Conservation (phyloP, 2,113 vertebrate species). For the Sinocyclocheilus anshuiensis region DNA sequence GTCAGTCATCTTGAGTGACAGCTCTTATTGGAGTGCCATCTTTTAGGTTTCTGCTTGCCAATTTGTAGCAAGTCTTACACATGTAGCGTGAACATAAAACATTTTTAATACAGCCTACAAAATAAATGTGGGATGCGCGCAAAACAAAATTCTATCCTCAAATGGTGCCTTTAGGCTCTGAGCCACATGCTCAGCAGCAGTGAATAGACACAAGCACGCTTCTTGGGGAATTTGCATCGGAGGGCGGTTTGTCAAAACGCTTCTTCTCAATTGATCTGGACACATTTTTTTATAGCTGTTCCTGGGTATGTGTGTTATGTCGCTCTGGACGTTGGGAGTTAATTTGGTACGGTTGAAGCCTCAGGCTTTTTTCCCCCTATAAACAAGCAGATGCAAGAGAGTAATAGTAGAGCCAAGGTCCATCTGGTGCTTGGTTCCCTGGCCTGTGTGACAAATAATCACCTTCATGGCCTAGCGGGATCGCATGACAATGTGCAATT, state of each 20-base stretch:
- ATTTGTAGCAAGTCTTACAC: conserved; percentile 47
- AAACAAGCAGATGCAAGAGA: background rate
- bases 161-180: conserved; percentile 39
- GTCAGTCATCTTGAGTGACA: conserved; percentile 52
- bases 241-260: conserved; percentile 24
- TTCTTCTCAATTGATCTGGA: conserved; percentile 41
- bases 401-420: conserved; percentile 28
- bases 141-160: conserved; percentile 40
- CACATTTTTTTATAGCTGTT: conserved; percentile 37
- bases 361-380: background rate
- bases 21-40: conserved; percentile 40
- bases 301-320: conserved; percentile 13
- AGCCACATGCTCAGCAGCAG: conserved; percentile 29
- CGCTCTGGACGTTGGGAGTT: conserved; percentile 15
- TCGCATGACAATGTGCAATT: background rate
- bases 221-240: conserved; percentile 42
- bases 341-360: conserved; percentile 1
- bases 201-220: conserved; percentile 18
- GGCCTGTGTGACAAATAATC: conserved; percentile 20
- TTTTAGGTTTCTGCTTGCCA: conserved; percentile 46
- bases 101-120: conserved; percentile 33
- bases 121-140: conserved; percentile 34
- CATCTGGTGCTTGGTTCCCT: conserved; percentile 15
- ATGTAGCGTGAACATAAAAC: conserved; percentile 36
- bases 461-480: background rate